phyloP scores from a whole-genome alignment of 2,113 vertebrate genomes.

The Tapirus terrestris region DNA sequence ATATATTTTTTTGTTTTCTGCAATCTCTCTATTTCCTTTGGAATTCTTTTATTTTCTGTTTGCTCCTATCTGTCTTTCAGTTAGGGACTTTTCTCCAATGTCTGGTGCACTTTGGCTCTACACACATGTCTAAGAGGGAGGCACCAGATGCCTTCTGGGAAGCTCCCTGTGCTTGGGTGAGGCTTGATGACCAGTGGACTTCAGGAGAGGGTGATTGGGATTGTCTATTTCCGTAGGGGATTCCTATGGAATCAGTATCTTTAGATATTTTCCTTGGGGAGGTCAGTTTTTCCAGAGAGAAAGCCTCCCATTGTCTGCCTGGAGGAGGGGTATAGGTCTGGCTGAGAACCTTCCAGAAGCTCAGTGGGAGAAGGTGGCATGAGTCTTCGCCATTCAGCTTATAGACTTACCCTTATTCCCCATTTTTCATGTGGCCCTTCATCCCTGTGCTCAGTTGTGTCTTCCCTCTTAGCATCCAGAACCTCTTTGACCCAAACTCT shows the following conservation, averaged over 20 bases:
- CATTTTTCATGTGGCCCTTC: not conserved
- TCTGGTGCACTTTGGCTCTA: not conserved
- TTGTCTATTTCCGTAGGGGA: not conserved
- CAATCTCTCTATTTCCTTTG: not conserved
- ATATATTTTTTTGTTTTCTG: not conserved
- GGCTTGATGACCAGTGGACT: not conserved
- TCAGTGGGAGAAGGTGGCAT: not conserved
- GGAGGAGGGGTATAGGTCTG: not conserved
- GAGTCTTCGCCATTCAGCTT: not conserved
- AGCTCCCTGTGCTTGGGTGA: not conserved
- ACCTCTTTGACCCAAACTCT: not conserved
- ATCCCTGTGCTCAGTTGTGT: not conserved
- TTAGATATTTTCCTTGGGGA: not conserved
- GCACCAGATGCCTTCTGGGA: not conserved
- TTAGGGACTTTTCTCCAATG: not conserved
- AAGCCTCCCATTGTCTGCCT: not conserved
- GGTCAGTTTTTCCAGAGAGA: not conserved
- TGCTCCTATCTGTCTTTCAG: not conserved
- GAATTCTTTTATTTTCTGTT: not conserved
- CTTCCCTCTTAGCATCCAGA: not conserved
- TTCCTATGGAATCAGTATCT: not conserved
- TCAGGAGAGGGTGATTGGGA: not conserved
- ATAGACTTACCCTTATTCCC: not conserved
- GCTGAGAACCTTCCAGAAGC: constrained; percentile 27
- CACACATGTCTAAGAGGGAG: not conserved